Evolutionary conservation across 2,797 vertebrate species (phyloP).

Genomic region (Syngnathus rostellatus): DNA sequence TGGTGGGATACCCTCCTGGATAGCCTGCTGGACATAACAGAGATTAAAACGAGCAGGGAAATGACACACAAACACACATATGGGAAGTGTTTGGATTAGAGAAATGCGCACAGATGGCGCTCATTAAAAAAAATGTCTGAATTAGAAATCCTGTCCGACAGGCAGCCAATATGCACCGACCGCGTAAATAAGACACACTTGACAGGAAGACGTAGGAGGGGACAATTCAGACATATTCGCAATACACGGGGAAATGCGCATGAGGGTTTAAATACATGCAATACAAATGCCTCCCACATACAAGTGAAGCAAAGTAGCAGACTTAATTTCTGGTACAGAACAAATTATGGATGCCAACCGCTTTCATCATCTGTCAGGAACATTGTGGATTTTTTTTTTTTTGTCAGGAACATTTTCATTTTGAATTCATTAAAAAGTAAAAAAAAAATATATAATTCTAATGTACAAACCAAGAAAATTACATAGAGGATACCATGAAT

Average conservation of each 20-base stretch:
- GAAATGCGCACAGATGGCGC: slow-evolving; percentile 62
- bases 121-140: slow-evolving; percentile 61
- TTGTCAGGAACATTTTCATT: too few species aligned
- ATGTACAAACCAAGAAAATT: too few species aligned
- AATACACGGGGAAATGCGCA: neutral
- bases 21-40: slow-evolving; percentile 72
- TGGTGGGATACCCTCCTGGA: slow-evolving; percentile 86
- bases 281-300: too few species aligned
- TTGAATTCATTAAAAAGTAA: too few species aligned
- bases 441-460: too few species aligned
- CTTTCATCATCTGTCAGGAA: too few species aligned
- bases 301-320: too few species aligned
- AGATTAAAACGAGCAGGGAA: slow-evolving; percentile 10
- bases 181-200: slow-evolving; percentile 46
- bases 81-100: slow-evolving; percentile 31
- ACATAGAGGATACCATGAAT: too few species aligned
- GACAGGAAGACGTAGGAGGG: slow-evolving; percentile 49
- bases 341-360: too few species aligned
- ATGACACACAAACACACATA: slow-evolving; percentile 12
- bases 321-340: too few species aligned
- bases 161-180: slow-evolving; percentile 43
- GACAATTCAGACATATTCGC: slow-evolving; percentile 8
- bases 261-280: too few species aligned
- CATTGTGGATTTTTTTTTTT: too few species aligned
- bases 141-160: slow-evolving; percentile 55